A percentile compares a stretch with the other conserved stretches of the same genome.
Conservation (phyloP, 2,888 invertebrate genomes). For the Drosophila basisetae region DNA sequence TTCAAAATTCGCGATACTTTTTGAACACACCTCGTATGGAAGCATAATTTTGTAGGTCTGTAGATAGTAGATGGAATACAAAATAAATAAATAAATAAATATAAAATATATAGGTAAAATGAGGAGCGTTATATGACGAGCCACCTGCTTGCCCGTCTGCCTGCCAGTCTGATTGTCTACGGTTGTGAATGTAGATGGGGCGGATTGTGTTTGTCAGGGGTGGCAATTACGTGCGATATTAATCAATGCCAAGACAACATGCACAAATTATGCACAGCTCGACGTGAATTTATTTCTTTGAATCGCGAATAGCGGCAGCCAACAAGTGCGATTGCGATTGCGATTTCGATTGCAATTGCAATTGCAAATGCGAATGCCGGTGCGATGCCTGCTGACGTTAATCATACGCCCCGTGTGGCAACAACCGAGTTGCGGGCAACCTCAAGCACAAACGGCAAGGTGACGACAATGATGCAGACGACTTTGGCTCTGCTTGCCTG, state of each 20-base stretch:
- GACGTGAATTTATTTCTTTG: constrained; percentile 75
- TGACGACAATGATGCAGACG: constrained; percentile 55
- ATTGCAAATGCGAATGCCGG: constrained; percentile 21
- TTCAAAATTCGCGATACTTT: too few species aligned
- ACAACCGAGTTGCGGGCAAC: constrained; percentile 16
- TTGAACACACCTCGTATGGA: too few species aligned
- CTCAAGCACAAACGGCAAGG: constrained; percentile 42
- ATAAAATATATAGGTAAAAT: background rate
- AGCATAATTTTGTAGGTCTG: background rate
- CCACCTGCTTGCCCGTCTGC: constrained; percentile 19
- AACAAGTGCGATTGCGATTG: constrained; percentile 64
- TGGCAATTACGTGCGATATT: constrained; percentile 76
- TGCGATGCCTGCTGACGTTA: constrained; percentile 68
- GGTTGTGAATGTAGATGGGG: background rate
- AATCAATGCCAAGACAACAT: constrained; percentile 78
- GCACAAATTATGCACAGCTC: constrained; percentile 71
- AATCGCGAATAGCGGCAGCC: constrained; percentile 45
- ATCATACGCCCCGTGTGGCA: constrained; percentile 75
- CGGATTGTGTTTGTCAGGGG: constrained; percentile 15
- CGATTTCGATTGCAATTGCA: constrained; percentile 37
- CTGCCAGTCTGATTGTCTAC: constrained; percentile 7
- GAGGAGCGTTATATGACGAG: constrained; percentile 13
- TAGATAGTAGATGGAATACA: background rate
- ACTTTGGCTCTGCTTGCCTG: constrained; percentile 62
- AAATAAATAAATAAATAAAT: constrained; percentile 4